phyloP scores from a whole-genome alignment of 2,888 invertebrate genomes.

The Brachylomia viminalis region DNA sequence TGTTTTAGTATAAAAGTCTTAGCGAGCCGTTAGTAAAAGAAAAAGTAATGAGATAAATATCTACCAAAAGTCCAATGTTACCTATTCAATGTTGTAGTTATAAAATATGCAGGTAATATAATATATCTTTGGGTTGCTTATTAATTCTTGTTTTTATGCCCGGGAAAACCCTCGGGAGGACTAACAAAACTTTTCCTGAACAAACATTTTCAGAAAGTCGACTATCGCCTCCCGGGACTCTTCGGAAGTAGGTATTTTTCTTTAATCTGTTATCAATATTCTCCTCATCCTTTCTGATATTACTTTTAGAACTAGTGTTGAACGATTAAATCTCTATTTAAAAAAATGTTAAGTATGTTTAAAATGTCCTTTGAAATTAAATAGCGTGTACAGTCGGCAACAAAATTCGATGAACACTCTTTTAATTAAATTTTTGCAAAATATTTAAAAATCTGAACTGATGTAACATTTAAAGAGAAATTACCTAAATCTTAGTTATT shows the following conservation, averaged over 20 bases:
- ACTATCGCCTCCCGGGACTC: slow-evolving; percentile 12
- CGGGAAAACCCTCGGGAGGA: slow-evolving; percentile 32
- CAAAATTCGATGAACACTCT: not conserved
- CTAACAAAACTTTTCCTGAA: slow-evolving; percentile 43
- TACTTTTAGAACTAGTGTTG: not conserved
- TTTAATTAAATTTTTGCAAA: too few species aligned
- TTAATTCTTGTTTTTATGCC: slow-evolving; percentile 51
- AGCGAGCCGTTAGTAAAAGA: not conserved
- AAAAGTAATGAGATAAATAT: not conserved
- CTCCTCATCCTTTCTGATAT: not conserved
- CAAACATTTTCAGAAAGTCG: slow-evolving; percentile 40
- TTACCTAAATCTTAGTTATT: too few species aligned
- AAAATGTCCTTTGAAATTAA: slow-evolving; percentile 5
- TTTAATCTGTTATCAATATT: slow-evolving; percentile 37
- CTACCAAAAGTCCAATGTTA: not conserved
- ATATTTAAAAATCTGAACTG: too few species aligned
- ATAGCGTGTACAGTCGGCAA: not conserved
- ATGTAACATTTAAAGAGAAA: not conserved
- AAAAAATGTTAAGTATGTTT: too few species aligned
- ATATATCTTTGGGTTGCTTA: slow-evolving; percentile 40
- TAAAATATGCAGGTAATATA: slow-evolving; percentile 31
- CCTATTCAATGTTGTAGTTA: slow-evolving; percentile 6
- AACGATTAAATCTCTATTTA: not conserved
- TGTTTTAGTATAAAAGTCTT: not conserved
- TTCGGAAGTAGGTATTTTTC: slow-evolving; percentile 18